Base-by-base conservation (phyloP, 2,888 invertebrate genomes). In the Andrena dorsata region DNA sequence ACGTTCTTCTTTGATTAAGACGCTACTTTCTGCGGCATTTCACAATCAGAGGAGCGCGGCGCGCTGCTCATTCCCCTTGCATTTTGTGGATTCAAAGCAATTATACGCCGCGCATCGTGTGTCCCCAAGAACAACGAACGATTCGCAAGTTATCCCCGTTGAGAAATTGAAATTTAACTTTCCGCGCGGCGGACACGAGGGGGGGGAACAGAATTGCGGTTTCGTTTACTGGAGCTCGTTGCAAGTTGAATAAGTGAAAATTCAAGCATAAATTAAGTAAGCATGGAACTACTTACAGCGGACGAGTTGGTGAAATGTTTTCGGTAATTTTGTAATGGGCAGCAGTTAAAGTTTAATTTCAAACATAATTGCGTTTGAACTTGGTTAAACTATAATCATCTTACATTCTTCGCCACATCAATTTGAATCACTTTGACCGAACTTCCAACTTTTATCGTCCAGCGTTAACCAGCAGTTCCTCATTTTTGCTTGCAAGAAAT, bases 211-310 rank as follows among this genome's bases (percentile, higher is more conserved):
- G 63, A 71, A 49, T 76, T 26, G 64, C 41, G 32, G 71, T 47
- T 61, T 58, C 30, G 76, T 71, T 76, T 58, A 71, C 71, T 28
- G 16, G 26, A 56, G 35, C 71, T 71, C 23, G 26, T 5, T 47
- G 0, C 6, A 26, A 63, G 32, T 74, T 41, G 47, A 16, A 47
- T n/a, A 32, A n/a, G 32, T 20, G 56, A 47, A 64, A 71, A 56
- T 71, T 71, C 71, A 64, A 71, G 64, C 70, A 35, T 56, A 70
- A 76, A 70, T 76, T 47, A 71, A 76, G 58, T 47, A 49, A 74
- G 10, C 60, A 23, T 32, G 30, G 32, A 49, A 23, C 30, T 20
- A 20, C 65, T 56, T 41, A 20, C 20, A 28, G 2, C 1, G 3
- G 32, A 41, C 20, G 16, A 16, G 32, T n/a, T 53, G 30, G 26